Evolutionary conservation across 2,888 invertebrate genomes (phyloP), one percentile per base, ranked within the genome.

Genomic region (Drosophila kuntzei): DNA sequence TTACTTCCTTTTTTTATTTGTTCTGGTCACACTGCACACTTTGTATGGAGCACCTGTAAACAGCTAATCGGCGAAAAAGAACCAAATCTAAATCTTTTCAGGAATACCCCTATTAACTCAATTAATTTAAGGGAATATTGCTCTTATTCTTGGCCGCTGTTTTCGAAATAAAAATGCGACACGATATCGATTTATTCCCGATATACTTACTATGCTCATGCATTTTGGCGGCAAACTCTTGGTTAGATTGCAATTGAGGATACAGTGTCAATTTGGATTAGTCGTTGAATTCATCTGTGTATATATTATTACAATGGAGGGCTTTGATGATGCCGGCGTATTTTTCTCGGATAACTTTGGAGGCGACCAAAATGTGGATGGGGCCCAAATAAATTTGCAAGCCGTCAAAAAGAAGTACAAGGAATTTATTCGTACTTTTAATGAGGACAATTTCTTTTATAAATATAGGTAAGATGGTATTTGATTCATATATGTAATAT

Each of bases 351-450:
- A 98, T 90, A 97, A 98, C 93, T 97, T 98, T 90, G 95, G 95
- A 12, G 94, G 94, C 2, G 96, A 96, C 70, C 96, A 96, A 76
- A 92, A 93, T 14, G 92, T 92, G 46, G 94, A 94, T 85, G 95
- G 95, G 79, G 94, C 94, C 69, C 94, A 93, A 90, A 90, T 94
- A 39, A 96, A 95, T 91, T 92, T 96, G 64, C 95, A 95, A 91
- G 94, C 94, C 25, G 93, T 96, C 0, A 98, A 98, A 92, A 97
- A 96, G 89, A 96, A 97, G 87, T 99, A 98, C 89, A 98, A 98
- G 92, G 97, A 98, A 79, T 99, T 99, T 90, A 95, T 99, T 55
- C 94, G 98, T 3, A 97, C 98, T 80, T 99, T 98, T 93, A 98
- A 98, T 88, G 97, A 97, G 73, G 98, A 98, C 70, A 98, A 98